These are phyloP conservation scores for Acanthurus lineatus DNA, from an alignment of 2,797 vertebrate species.

Conservation along the genomic window DNA sequence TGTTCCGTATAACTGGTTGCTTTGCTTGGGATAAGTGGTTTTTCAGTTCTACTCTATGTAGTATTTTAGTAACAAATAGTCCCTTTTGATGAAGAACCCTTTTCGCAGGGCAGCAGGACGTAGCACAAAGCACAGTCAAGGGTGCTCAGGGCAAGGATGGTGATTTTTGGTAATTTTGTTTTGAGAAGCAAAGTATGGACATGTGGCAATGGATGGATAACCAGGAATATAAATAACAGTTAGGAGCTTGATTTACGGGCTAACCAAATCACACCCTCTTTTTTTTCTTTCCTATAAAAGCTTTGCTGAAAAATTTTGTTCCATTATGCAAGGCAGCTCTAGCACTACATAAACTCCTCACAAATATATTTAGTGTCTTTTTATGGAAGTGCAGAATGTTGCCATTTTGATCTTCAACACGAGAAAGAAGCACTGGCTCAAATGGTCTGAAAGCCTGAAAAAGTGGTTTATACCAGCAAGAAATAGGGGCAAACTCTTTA, in stretches of 20 bases:
- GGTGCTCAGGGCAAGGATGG: background rate
- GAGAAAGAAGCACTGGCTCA: background rate
- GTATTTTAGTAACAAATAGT: background rate
- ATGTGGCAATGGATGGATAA: background rate
- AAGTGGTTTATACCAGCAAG: background rate
- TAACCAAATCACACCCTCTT: background rate
- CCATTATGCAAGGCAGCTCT: background rate
- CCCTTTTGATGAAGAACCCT: background rate
- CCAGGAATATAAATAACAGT: background rate
- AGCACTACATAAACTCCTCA: background rate
- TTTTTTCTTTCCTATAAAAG: background rate
- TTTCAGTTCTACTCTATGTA: background rate
- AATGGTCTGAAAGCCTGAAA: background rate
- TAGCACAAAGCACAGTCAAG: background rate
- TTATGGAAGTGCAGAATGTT: background rate
- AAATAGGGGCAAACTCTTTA: background rate
- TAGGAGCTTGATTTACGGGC: background rate
- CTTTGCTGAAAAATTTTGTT: background rate
- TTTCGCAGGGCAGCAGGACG: background rate
- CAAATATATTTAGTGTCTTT: background rate
- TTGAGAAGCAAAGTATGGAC: background rate
- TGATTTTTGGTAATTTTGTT: slow-evolving; percentile 4
- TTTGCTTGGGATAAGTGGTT: background rate
- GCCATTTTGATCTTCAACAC: background rate
- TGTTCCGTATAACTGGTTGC: background rate